These are phyloP conservation scores for Adelosebastes latens DNA, from an alignment of 2,797 vertebrate species.

Conservation along the genomic window DNA sequence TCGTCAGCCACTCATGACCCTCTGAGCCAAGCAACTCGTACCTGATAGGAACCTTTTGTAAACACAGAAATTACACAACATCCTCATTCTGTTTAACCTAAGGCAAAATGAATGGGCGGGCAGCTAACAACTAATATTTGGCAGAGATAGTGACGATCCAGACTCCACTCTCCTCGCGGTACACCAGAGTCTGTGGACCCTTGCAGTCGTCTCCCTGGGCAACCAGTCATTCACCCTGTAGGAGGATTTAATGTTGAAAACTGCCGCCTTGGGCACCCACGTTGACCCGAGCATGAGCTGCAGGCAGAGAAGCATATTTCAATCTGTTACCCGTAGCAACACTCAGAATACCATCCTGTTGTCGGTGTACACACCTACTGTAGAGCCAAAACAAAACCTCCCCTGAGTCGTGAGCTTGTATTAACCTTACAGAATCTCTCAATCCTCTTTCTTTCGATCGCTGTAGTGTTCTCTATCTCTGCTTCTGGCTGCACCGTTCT, in stretches of 20 bases:
- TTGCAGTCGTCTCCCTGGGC: conserved; percentile 41
- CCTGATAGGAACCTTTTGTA: not conserved
- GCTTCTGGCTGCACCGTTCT: not conserved
- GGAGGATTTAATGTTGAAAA: conserved; percentile 60
- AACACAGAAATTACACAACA: not conserved
- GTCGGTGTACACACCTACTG: conserved; percentile 5
- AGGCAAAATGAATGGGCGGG: not conserved
- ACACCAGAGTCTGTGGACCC: not conserved
- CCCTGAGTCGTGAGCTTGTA: conserved; percentile 32
- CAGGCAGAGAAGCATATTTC: conserved; percentile 52
- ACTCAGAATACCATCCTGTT: conserved; percentile 1
- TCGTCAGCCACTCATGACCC: conserved; percentile 13
- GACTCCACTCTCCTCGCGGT: not conserved
- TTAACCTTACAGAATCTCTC: conserved; percentile 37
- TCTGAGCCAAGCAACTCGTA: not conserved
- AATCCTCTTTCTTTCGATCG: not conserved
- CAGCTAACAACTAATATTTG: not conserved
- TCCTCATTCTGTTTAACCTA: not conserved
- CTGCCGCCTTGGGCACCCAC: conserved; percentile 43
- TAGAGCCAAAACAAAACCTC: conserved; percentile 38
- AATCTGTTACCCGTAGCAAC: conserved; percentile 56
- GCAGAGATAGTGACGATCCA: not conserved
- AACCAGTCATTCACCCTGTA: conserved; percentile 55
- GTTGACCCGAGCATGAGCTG: conserved; percentile 42
- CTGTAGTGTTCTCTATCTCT: not conserved